A percentile compares a stretch with the other conserved stretches of the same genome.
These are phyloP conservation scores for Rhimphoctona megacephalus DNA, from an alignment of 2,888 invertebrate species.

Conservation along the genomic window DNA sequence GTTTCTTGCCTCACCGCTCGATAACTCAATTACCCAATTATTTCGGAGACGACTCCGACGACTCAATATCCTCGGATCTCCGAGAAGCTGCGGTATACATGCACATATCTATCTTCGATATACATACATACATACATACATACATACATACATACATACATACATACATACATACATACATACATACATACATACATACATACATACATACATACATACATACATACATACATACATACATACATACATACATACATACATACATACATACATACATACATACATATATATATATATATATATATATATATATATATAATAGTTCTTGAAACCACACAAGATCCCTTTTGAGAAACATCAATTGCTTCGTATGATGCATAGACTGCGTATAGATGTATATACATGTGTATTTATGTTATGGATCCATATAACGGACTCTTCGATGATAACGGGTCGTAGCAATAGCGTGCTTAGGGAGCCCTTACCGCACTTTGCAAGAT, in stretches of 20 bases:
- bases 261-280: too few relatives aligned
- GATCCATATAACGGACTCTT: slow-evolving; percentile 32
- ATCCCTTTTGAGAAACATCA: slow-evolving; percentile 52
- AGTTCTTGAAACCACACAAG: slow-evolving; percentile 44
- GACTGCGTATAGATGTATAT: slow-evolving; percentile 8
- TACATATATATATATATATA: too few relatives aligned
- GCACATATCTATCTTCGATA: background rate
- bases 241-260: too few relatives aligned
- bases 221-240: too few relatives aligned
- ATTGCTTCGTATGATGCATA: slow-evolving; percentile 38
- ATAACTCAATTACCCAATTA: slow-evolving; percentile 70
- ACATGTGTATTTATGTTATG: background rate
- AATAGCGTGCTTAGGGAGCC: slow-evolving; percentile 32
- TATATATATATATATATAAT: background rate
- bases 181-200: too few relatives aligned
- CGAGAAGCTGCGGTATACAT: slow-evolving; percentile 47
- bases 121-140: too few relatives aligned
- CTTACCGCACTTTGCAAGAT: slow-evolving; percentile 29
- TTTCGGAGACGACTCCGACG: slow-evolving; percentile 52
- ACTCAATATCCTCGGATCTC: slow-evolving; percentile 55
- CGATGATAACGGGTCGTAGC: slow-evolving; percentile 50
- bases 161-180: background rate
- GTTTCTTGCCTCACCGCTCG: slow-evolving; percentile 60
- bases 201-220: too few relatives aligned
- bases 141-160: too few relatives aligned